Evolutionary conservation across 2,113 vertebrate genomes (phyloP), one percentile per base, ranked within the genome.

Genomic region (Callionymus lyra): DNA sequence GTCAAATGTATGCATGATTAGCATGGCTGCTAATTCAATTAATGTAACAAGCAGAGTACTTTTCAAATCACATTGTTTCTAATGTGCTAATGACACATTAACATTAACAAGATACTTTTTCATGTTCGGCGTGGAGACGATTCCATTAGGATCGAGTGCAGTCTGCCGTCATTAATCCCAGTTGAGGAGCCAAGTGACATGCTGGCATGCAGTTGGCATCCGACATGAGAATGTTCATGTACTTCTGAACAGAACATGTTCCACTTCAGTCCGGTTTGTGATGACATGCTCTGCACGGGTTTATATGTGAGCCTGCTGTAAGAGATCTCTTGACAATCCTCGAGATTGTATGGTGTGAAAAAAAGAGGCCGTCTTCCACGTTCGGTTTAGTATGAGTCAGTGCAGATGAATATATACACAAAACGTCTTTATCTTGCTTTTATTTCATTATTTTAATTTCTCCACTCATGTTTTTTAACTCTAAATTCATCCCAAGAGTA

Each of bases 1-100:
- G 34, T 72, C 58, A 60, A 65, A 65, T 75, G 66, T 80, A 77
- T 72, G 68, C 77, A 78, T 80, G 79, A 80, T 81, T 83, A 82
- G 72, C 68, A 79, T 53, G 52, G 61, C 67, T 67, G 72, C 67
- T 79, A 70, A 69, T 83, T 78, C 73, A 81, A 77, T 82, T 80
- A 81, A 66, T 59, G 58, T 77, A 75, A 71, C 68, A 60, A 65
- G 59, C 70, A 58, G 32, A 38, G 52, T 34, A 55, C 53, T 54
- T 70, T 59, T 75, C 56, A 76, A 64, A 56, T 65, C 53, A 56
- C 19, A 46, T 58, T 68, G 51, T 63, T 72, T 61, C 70, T 74
- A 65, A 72, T 71, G 59, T 71, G 68, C 56, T 70, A 72, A 78
- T 81, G 53, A 71, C 52, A 75, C 56, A 61, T 80, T 65, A 69